Base-by-base conservation (phyloP, 2,888 invertebrate species). In the Ptychoptera contaminata region DNA sequence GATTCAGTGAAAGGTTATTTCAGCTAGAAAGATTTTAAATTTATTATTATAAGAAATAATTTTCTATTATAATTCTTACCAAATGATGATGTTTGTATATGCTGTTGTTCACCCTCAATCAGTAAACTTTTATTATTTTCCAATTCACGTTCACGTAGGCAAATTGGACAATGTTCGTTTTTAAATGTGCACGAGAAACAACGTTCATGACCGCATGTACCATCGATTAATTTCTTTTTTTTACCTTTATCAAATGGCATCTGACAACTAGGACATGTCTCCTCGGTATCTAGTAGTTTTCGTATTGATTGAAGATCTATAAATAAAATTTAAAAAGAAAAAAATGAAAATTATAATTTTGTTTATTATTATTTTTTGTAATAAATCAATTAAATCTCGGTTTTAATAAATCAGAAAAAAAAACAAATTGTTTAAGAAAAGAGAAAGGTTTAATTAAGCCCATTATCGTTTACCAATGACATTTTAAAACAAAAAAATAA, bases 231-330 rank as follows among this genome's bases (percentile, higher is more conserved):
- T 64, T 87, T 83, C 67, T 93, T 79, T 69, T 92, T 91, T 70
- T 92, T 93, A 67, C 92, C 92, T 69, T 91, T 90, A 69, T 93
- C 92, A 70, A 91, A 93, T 55, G 91, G 90, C 80, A 90, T 86
- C 67, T 81, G 82, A 71, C 87, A 87, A 65, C 84, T 83, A 52
- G 86, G 86, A 67, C 87, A 87, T 50, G 72, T 74, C 46, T 77
- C 74, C 63, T 84, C 83, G 57, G 77, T 77, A 61, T 84, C 85
- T 58, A 85, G 72, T 51, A 86, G 72, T 55, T 83, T 80, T 53
- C 84, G 71, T 58, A 87, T 82, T 54, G 85, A 84, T 55, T 85
- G 85, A 62, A 86, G 71, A 71, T 86, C 86, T 86, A 74, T 10
- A 79, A 78, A 47, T 48, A 52, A 50, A 47, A 38, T 29, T 10